Base-by-base conservation (phyloP, 2,113 vertebrate species). In the Scomber japonicus region DNA sequence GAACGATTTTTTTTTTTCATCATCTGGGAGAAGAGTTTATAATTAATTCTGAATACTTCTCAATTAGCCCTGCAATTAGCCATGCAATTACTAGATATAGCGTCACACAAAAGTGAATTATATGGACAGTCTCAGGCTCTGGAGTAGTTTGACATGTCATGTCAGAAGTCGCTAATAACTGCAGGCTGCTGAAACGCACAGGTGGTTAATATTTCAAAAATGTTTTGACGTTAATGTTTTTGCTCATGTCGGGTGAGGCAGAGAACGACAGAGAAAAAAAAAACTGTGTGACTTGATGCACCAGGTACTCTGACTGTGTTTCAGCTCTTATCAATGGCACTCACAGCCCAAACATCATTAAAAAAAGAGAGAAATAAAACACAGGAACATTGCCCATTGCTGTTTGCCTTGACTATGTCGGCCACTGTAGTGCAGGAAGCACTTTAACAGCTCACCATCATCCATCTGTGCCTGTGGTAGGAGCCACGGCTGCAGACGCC, bases 41-140 rank as follows among this genome's bases (percentile, higher is more conserved):
- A 90, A 88, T 92, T 86, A 84, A 87, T 91, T 90, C 72, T 80
- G 53, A 90, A 88, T 84, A 85, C 80, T 78, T 86, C 73, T 77
- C 65, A 86, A 81, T 89, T 84, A 89, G 50, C 56, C 59, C 66
- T 65, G 19, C 65, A 81, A 84, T 89, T 88, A 90, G 75, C 57
- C 24, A 14, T 62, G 77, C 71, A 88, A 87, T 88, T 82, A 78
- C 71, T 51, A 31, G 15, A 82, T 40, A 59, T 17, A 74, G 65
- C 3, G 3, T 48, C 48, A 50, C 62, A 75, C 61, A 83, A 71
- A 76, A 81, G 48, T 73, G 59, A 80, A 81, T 80, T 55, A 69
- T 63, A 30, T 82, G 75, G 46, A 74, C 63, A 48, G 44, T 54
- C 74, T 61, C 54, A 60, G 77, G 9, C 49, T 51, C 51, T 40